These are phyloP conservation scores for Acleris cristana DNA, from an alignment of 2,888 invertebrate genomes.

Conservation along the genomic window DNA sequence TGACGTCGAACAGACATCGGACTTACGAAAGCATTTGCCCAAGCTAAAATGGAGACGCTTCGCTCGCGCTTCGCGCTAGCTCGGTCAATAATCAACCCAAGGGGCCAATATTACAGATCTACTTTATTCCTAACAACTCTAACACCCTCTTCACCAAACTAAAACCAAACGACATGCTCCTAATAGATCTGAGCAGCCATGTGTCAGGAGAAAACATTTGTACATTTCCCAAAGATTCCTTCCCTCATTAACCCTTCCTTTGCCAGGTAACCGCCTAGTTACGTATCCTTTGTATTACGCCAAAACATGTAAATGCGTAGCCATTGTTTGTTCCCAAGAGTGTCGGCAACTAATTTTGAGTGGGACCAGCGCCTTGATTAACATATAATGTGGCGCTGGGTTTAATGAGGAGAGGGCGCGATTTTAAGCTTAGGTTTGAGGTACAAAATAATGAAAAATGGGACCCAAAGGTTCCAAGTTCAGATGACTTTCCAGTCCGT, in stretches of 20 bases:
- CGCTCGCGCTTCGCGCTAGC: no score
- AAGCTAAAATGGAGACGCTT: no score
- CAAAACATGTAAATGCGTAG: constrained; percentile 29
- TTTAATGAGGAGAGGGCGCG: constrained; percentile 16
- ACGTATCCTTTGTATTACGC: constrained; percentile 29
- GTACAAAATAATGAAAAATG: no score
- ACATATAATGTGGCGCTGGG: constrained; percentile 32
- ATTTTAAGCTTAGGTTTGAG: neutral
- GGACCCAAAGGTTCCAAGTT: no score
- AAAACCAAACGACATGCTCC: no score
- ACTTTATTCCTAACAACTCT: no score
- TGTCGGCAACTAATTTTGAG: constrained; percentile 34
- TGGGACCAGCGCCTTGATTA: constrained; percentile 32
- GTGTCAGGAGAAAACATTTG: constrained; percentile 7
- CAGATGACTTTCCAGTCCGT: no score
- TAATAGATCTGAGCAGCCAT: neutral
- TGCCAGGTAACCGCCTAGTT: constrained; percentile 26
- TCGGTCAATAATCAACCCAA: no score
- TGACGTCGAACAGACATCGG: no score
- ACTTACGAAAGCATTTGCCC: no score
- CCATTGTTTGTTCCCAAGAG: constrained; percentile 35
- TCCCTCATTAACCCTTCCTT: constrained; percentile 22
- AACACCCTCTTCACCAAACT: no score
- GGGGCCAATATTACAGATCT: no score
- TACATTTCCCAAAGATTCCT: constrained; percentile 2